Evolutionary conservation across 1,140 invertebrate species (phyloP).

Genomic region (Copidosoma floridanum): DNA sequence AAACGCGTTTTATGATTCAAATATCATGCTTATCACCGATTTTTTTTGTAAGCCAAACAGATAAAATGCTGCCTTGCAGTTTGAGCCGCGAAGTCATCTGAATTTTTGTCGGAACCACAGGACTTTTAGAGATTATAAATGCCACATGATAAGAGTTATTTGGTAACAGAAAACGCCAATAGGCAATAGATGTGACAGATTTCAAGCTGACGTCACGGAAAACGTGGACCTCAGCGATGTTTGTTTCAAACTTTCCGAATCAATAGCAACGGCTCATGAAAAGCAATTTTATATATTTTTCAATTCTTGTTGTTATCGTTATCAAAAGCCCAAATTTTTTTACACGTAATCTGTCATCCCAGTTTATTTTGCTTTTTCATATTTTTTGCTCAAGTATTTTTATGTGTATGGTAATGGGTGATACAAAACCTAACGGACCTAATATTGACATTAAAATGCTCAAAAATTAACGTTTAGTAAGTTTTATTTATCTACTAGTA

Average conservation of each 20-base stretch:
- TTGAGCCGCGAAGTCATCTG: not conserved
- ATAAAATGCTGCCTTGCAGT: not conserved
- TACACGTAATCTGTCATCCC: constrained; percentile 28
- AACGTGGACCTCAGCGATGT: constrained; percentile 29
- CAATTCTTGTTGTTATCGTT: constrained; percentile 5
- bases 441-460: constrained; percentile 33
- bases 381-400: constrained; percentile 32
- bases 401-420: constrained; percentile 11
- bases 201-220: constrained; percentile 41
- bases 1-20: not conserved
- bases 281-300: not conserved
- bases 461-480: constrained; percentile 19
- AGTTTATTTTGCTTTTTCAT: constrained; percentile 27
- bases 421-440: constrained; percentile 34
- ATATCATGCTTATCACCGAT: not conserved
- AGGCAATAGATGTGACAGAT: constrained; percentile 36
- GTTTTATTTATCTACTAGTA: not conserved
- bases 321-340: constrained; percentile 2
- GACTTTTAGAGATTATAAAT: not conserved
- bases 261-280: not conserved
- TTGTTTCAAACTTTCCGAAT: not conserved
- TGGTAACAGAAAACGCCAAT: constrained; percentile 23
- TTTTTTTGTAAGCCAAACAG: not conserved
- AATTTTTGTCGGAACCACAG: not conserved
- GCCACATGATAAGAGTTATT: not conserved